Conservation (phyloP, 2,888 invertebrate species). For the Agrilus cyanescens region DNA sequence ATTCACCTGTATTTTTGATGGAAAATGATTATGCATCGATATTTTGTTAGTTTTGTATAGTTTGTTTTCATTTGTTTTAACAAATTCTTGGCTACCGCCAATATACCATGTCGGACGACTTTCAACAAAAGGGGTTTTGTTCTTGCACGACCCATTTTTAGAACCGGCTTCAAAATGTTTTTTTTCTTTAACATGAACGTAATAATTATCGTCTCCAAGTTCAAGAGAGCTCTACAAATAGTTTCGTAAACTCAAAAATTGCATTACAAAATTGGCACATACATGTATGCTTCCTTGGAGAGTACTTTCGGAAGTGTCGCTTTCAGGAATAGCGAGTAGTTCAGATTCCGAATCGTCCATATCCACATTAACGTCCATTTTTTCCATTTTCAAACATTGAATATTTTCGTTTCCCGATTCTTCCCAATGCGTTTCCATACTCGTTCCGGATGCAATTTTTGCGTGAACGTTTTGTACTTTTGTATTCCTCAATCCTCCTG, state of each 20-base stretch:
- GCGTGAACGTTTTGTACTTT: slow-evolving; percentile 33
- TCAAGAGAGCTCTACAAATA: neutral
- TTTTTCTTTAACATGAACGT: too few species aligned
- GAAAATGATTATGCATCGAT: too few species aligned
- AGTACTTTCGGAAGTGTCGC: slow-evolving; percentile 76
- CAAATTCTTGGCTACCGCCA: slow-evolving; percentile 42
- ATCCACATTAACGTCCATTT: slow-evolving; percentile 37
- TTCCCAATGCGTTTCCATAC: slow-evolving; percentile 60
- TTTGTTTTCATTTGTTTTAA: slow-evolving; percentile 32
- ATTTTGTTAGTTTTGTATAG: slow-evolving; percentile 29
- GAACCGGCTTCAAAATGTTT: too few species aligned
- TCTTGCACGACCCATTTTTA: slow-evolving; percentile 1
- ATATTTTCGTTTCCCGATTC: slow-evolving; percentile 33
- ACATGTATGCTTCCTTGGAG: slow-evolving; percentile 55
- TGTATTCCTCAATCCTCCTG: slow-evolving; percentile 32
- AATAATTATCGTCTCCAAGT: neutral
- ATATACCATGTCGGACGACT: slow-evolving; percentile 46
- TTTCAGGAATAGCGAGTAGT: slow-evolving; percentile 80
- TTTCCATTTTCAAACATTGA: too few species aligned
- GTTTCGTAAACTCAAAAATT: too few species aligned
- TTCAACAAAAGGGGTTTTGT: slow-evolving; percentile 14
- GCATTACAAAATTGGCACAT: slow-evolving; percentile 1
- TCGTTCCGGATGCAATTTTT: slow-evolving; percentile 34
- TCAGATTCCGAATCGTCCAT: slow-evolving; percentile 83
- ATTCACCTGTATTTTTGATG: too few species aligned